Percentiles rank a stretch among this genome's conserved stretches.
Evolutionary conservation across 2,888 invertebrate genomes (phyloP).

Genomic region (Boloria euphrosyne): DNA sequence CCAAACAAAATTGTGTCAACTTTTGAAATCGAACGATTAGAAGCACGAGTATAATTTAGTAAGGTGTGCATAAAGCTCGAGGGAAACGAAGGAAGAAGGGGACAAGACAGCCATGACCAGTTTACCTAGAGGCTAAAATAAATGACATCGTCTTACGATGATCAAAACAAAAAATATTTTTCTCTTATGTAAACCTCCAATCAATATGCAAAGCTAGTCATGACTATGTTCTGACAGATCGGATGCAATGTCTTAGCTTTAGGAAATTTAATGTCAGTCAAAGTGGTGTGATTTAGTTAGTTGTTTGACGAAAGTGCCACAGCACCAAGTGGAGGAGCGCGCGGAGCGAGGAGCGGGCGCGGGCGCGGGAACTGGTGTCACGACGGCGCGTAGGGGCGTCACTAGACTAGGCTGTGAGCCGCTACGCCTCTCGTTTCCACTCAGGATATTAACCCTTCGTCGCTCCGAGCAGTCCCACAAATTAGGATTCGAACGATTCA

Average conservation of each 20-base stretch:
- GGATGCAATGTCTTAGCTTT: neutral
- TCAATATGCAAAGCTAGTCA: slow-evolving; percentile 6
- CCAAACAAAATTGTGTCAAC: slow-evolving; percentile 29
- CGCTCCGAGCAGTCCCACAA: slow-evolving; percentile 69
- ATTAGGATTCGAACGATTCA: slow-evolving; percentile 77
- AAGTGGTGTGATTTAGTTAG: slow-evolving; percentile 89
- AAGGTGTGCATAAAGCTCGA: slow-evolving; percentile 16
- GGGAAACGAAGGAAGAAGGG: slow-evolving; percentile 24
- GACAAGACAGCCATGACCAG: slow-evolving; percentile 25
- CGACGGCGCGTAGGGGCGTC: slow-evolving; percentile 45
- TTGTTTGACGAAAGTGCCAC: slow-evolving; percentile 90
- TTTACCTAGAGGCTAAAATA: slow-evolving; percentile 1
- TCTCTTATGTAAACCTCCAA: neutral
- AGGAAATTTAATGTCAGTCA: slow-evolving; percentile 78
- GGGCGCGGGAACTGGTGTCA: slow-evolving; percentile 43
- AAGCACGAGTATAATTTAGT: slow-evolving; percentile 8
- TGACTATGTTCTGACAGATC: slow-evolving; percentile 9
- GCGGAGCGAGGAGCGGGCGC: slow-evolving; percentile 67
- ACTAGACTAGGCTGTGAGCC: slow-evolving; percentile 70
- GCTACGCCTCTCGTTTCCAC: slow-evolving; percentile 63
- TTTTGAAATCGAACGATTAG: slow-evolving; percentile 27
- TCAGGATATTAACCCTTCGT: slow-evolving; percentile 51
- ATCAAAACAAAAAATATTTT: neutral
- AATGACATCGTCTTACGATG: neutral
- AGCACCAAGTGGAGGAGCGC: slow-evolving; percentile 88